These are phyloP conservation scores for Coleophora flavipennella DNA, from an alignment of 2,888 invertebrate species.

Conservation along the genomic window DNA sequence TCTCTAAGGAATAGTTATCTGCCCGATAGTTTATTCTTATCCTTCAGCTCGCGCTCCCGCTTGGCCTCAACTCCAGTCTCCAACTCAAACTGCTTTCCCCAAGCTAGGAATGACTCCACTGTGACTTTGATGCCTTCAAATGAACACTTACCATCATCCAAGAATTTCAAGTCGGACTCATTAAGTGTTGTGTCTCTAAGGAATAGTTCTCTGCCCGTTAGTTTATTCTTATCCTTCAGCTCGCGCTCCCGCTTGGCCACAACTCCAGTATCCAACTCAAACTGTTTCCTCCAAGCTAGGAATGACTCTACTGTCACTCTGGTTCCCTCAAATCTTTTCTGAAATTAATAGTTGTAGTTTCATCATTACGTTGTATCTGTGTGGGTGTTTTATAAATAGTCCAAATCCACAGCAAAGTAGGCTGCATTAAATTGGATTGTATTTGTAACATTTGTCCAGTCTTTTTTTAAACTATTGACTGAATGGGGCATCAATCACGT, in stretches of 20 bases:
- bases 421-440: no score
- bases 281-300: constrained; percentile 92
- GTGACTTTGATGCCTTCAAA: constrained; percentile 97
- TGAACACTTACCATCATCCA: constrained; percentile 86
- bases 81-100: constrained; percentile 94
- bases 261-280: constrained; percentile 91
- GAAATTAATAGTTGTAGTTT: constrained; percentile 24
- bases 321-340: constrained; percentile 97
- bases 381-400: no score
- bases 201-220: constrained; percentile 95
- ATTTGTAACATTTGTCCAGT: no score
- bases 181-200: constrained; percentile 92
- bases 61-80: constrained; percentile 86
- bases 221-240: constrained; percentile 82
- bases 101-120: constrained; percentile 94
- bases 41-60: constrained; percentile 79
- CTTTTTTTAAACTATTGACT: no score
- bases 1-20: constrained; percentile 95
- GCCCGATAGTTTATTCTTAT: constrained; percentile 91
- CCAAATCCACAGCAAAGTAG: no score
- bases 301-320: constrained; percentile 96
- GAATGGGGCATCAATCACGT: no score
- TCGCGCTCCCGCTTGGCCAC: constrained; percentile 80
- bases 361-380: no score
- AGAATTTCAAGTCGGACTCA: constrained; percentile 96